A percentile compares a stretch with the other conserved stretches of the same genome.
Evolutionary conservation across 2,888 invertebrate species (phyloP).

Genomic region (Nomada lathburiana): DNA sequence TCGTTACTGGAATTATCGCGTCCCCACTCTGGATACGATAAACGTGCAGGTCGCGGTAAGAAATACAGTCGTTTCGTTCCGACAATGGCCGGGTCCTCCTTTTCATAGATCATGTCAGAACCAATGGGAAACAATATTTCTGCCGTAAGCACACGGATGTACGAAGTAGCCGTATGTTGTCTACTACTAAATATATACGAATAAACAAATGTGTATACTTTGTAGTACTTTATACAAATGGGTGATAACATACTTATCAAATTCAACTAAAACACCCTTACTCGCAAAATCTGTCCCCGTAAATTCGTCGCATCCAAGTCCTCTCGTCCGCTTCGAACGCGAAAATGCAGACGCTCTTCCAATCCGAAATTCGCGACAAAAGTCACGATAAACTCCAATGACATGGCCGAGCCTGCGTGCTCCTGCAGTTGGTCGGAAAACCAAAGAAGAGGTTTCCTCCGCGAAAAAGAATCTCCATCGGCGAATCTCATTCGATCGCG

Average conservation of each 20-base stretch:
- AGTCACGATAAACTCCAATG: not conserved
- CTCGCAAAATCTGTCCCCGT: too few species aligned
- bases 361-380: not conserved
- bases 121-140: not conserved
- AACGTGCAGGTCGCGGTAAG: slow-evolving; percentile 11
- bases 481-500: slow-evolving; percentile 19
- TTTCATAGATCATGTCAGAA: not conserved
- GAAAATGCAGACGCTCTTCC: not conserved
- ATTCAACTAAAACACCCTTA: too few species aligned
- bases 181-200: too few species aligned
- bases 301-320: too few species aligned
- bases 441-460: slow-evolving; percentile 4
- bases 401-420: not conserved
- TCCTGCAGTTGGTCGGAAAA: not conserved
- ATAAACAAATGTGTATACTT: too few species aligned
- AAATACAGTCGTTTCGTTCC: not conserved
- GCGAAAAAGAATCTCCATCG: slow-evolving; percentile 12
- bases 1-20: slow-evolving; percentile 42
- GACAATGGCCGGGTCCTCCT: not conserved
- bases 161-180: too few species aligned
- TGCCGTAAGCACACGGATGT: too few species aligned
- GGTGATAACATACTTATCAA: too few species aligned
- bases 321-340: not conserved
- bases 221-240: too few species aligned
- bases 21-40: slow-evolving; percentile 20